Evolutionary conservation across 2,113 vertebrate genomes (phyloP).

Genomic region (Hippocampus guttulatus): DNA sequence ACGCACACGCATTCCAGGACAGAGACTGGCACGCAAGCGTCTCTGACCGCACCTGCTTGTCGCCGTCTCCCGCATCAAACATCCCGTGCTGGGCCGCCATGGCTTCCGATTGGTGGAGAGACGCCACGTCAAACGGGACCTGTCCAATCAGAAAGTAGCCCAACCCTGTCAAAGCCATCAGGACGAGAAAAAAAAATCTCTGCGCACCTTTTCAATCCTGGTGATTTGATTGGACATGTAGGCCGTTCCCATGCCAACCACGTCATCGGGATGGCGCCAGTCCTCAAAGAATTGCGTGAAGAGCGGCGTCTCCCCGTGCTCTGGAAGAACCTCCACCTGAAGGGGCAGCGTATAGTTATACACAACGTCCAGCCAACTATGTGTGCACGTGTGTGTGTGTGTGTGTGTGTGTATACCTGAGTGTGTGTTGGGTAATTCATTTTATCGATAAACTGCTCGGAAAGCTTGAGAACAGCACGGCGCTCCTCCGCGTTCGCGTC

Average conservation of each 20-base stretch:
- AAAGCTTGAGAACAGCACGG: constrained; percentile 3
- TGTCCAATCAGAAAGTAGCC: constrained; percentile 17
- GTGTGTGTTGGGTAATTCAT: constrained; percentile 37
- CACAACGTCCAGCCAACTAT: not conserved
- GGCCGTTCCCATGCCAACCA: constrained; percentile 73
- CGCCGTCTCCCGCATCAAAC: constrained; percentile 81
- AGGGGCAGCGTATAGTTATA: not conserved
- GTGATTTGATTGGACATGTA: constrained; percentile 81
- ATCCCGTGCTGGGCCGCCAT: constrained; percentile 90
- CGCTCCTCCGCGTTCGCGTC: constrained; percentile 28
- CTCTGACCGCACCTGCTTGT: constrained; percentile 70
- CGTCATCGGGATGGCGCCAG: constrained; percentile 82
- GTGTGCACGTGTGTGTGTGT: too few relatives aligned
- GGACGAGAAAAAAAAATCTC: not conserved
- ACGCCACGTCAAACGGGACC: constrained; percentile 79
- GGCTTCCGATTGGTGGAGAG: constrained; percentile 75
- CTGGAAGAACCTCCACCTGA: constrained; percentile 84
- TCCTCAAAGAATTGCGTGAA: constrained; percentile 92
- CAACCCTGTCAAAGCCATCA: not conserved
- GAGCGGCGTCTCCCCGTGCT: constrained; percentile 82
- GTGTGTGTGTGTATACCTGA: constrained; percentile 13
- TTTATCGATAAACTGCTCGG: constrained; percentile 29
- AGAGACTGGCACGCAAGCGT: not conserved
- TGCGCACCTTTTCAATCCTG: constrained; percentile 72
- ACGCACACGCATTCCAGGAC: not conserved